Evolutionary conservation across 2,888 invertebrate species (phyloP), one percentile per base, ranked within the genome.

Genomic region (Melanargia galathea): DNA sequence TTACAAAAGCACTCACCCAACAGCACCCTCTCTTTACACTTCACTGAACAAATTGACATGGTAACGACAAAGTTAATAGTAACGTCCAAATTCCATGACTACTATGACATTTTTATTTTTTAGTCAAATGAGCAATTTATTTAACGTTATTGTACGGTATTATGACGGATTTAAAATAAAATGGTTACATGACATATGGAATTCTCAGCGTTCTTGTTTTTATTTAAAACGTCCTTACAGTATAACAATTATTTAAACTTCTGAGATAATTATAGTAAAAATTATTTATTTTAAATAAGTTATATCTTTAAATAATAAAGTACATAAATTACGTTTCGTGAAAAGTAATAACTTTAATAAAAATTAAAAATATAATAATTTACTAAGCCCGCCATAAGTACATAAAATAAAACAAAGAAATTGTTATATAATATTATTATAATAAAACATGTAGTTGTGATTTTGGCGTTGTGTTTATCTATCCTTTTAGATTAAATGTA

Each of bases 391-490:
- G 26, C 43, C 64, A 52, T n/a, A n/a, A n/a, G n/a, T n/a, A n/a
- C 45, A 40, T 62, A 45, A 69, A 72, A 61, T 67, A 54, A 68
- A 54, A 68, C 73, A 60, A 61, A 60, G 43, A 56, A 33, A 79
- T 76, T 79, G 77, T 75, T 74, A 75, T 76, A 73, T 75, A 77
- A 76, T 75, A 77, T 76, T 79, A 75, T 79, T 76, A 73, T 75
- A 77, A 76, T 75, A 77, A 76, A 79, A 75, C 79, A 73, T 80
- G 85, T 87, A 89, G 90, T 90, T 90, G 89, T 90, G 90, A 88
- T 77, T 73, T 83, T 73, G 81, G 87, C 83, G 90, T 90, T 90
- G 90, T 90, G 90, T 89, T 87, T 78, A 77, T 77, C 74, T 68
- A 73, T 77, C 81, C 81, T 83, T 82, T 74, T 83, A 83, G 80